Percentiles rank a stretch among this genome's conserved stretches.
phyloP scores from a whole-genome alignment of 2,888 invertebrate genomes.

The Drosophila niveifrons region DNA sequence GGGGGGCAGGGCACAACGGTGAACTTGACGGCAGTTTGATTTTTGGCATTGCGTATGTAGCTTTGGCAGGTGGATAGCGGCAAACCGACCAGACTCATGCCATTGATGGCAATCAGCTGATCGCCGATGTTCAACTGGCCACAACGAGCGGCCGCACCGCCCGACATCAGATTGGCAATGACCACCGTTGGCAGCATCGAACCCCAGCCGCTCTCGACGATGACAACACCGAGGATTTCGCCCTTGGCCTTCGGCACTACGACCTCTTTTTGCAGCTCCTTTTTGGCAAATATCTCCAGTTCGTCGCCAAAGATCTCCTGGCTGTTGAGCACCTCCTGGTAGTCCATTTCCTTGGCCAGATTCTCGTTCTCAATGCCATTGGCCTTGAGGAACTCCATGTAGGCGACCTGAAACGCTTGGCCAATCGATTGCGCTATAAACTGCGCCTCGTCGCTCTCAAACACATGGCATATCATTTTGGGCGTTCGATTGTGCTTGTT shows the following conservation, averaged over 20 bases:
- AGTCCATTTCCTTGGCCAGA: slow-evolving; percentile 99
- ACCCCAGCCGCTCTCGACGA: slow-evolving; percentile 99
- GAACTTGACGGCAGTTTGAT: slow-evolving; percentile 99
- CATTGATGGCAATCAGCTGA: slow-evolving; percentile 99
- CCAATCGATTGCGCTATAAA: slow-evolving; percentile 99
- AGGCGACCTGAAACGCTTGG: slow-evolving; percentile 99
- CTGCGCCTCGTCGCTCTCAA: slow-evolving; percentile 99
- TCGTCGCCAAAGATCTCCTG: slow-evolving; percentile 99
- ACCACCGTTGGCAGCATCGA: slow-evolving; percentile 99
- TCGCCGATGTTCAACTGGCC: slow-evolving; percentile 99
- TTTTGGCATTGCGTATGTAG: slow-evolving; percentile 99
- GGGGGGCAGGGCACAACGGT: slow-evolving; percentile 99
- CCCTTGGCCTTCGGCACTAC: slow-evolving; percentile 99
- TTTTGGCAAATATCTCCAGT: slow-evolving; percentile 99
- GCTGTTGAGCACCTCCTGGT: slow-evolving; percentile 99
- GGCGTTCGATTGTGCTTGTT: slow-evolving; percentile 92
- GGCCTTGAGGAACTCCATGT: slow-evolving; percentile 99
- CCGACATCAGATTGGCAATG: slow-evolving; percentile 98
- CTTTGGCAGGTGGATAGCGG: slow-evolving; percentile 99
- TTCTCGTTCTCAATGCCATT: slow-evolving; percentile 99
- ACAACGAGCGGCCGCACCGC: slow-evolving; percentile 98
- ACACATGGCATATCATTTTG: slow-evolving; percentile 99
- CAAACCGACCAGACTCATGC: slow-evolving; percentile 98
- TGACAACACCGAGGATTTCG: slow-evolving; percentile 98
- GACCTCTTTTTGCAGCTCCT: slow-evolving; percentile 98